phyloP scores from a whole-genome alignment of 2,797 vertebrate species.

The Sciurus vulgaris region DNA sequence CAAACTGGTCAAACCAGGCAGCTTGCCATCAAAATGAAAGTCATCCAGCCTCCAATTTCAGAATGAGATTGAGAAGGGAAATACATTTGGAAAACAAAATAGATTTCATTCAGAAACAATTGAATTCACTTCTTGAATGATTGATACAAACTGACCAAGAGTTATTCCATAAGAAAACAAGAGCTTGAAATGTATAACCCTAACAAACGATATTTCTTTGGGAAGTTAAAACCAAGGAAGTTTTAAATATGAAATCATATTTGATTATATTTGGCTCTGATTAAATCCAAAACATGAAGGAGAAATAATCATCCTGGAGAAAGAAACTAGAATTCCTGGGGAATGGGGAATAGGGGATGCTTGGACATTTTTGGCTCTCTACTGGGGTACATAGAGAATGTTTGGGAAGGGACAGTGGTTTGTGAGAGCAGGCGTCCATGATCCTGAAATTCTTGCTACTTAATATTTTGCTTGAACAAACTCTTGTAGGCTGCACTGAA shows the following conservation, averaged over 20 bases:
- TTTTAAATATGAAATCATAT: background rate
- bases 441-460: background rate
- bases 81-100: slow-evolving; percentile 72
- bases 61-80: slow-evolving; percentile 59
- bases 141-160: slow-evolving; percentile 19
- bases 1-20: slow-evolving; percentile 31
- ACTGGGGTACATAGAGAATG: background rate
- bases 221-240: slow-evolving; percentile 15
- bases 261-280: background rate
- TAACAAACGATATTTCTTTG: slow-evolving; percentile 11
- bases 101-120: slow-evolving; percentile 73
- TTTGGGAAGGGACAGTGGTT: background rate
- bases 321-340: background rate
- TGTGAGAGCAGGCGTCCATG: background rate
- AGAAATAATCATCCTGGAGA: background rate
- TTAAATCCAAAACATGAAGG: background rate
- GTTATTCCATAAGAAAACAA: slow-evolving; percentile 25
- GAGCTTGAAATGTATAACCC: background rate
- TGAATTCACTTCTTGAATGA: slow-evolving; percentile 60
- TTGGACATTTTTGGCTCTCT: background rate
- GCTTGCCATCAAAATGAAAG: slow-evolving; percentile 48
- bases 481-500: background rate
- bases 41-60: slow-evolving; percentile 36
- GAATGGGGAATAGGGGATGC: accelerated
- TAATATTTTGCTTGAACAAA: background rate